Evolutionary conservation across 2,888 invertebrate species (phyloP).

Genomic region (Macaria liturata): DNA sequence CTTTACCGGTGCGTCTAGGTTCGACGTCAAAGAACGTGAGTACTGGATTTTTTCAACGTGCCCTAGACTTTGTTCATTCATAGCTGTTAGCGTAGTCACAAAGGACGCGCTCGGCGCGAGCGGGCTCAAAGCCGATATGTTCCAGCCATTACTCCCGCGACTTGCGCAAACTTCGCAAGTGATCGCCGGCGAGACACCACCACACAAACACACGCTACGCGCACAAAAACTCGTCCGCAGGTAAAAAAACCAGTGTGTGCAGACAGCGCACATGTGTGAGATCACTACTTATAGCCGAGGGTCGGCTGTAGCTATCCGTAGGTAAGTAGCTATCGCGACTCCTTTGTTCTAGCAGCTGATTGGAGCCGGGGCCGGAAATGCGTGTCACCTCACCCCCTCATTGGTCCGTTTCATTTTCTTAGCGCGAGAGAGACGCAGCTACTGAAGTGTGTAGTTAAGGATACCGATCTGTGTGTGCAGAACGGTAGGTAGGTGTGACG

Average conservation of each 20-base stretch:
- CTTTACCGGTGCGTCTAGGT: constrained; percentile 20
- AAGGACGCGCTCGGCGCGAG: constrained; percentile 48
- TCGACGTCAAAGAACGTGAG: constrained; percentile 25
- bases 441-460: constrained; percentile 77
- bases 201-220: constrained; percentile 67
- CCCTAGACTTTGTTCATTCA: constrained; percentile 47
- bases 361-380: constrained; percentile 83
- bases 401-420: constrained; percentile 84
- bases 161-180: constrained; percentile 67
- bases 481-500: constrained; percentile 73
- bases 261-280: constrained; percentile 62
- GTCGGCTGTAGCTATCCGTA: constrained; percentile 75
- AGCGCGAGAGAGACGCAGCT: constrained; percentile 80
- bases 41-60: constrained; percentile 41
- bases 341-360: constrained; percentile 85
- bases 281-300: constrained; percentile 67
- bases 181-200: constrained; percentile 69
- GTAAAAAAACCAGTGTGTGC: constrained; percentile 63
- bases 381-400: constrained; percentile 83
- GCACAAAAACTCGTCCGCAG: constrained; percentile 68
- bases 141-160: constrained; percentile 63
- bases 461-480: constrained; percentile 73
- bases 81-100: constrained; percentile 52
- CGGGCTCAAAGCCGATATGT: constrained; percentile 62
- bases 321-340: constrained; percentile 80